Evolutionary conservation across 2,113 vertebrate genomes (phyloP).

Genomic region (Crotalus viridis): DNA sequence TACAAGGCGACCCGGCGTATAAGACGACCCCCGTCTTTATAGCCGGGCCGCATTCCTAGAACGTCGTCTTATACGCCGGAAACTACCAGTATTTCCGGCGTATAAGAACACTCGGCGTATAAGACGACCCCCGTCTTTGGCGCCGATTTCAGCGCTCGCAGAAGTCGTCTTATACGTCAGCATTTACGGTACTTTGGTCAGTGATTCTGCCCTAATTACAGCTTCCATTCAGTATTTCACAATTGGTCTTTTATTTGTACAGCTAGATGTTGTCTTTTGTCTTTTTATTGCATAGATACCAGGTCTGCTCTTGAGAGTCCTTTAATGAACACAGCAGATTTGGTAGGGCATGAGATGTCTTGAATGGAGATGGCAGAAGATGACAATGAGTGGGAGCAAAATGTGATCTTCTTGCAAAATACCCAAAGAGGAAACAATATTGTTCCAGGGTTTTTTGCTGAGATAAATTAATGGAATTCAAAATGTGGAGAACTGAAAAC

Average conservation of each 20-base stretch:
- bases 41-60: too few species aligned
- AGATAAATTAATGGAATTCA: neutral
- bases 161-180: too few species aligned
- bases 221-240: neutral
- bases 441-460: neutral
- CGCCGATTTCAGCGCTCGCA: too few species aligned
- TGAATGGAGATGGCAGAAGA: neutral
- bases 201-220: neutral
- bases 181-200: neutral
- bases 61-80: too few species aligned
- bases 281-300: neutral
- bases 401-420: neutral
- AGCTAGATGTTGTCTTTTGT: neutral
- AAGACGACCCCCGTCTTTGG: too few species aligned
- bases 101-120: too few species aligned
- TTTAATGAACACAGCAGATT: neutral
- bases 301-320: neutral
- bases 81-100: too few species aligned
- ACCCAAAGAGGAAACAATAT: neutral
- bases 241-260: neutral
- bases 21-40: too few species aligned
- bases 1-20: too few species aligned
- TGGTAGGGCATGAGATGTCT: neutral
- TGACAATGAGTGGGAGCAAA: neutral
- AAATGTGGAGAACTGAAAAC: neutral